Evolutionary conservation across 2,797 vertebrate genomes (phyloP).

Genomic region (Decapterus maruadsi): DNA sequence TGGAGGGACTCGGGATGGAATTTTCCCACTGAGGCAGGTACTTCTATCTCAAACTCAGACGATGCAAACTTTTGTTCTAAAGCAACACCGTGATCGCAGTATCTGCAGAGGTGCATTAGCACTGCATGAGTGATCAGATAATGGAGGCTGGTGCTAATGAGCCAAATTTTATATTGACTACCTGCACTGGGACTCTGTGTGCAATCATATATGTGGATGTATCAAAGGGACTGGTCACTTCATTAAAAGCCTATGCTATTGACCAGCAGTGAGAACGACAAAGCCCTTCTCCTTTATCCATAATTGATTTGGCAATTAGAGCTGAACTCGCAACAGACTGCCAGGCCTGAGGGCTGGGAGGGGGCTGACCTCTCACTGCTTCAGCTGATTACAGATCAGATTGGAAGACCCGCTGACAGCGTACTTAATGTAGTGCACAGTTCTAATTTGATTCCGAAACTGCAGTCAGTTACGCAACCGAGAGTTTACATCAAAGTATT

Average conservation of each 20-base stretch:
- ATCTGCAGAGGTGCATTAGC: conserved; percentile 43
- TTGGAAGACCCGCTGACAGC: conserved; percentile 30
- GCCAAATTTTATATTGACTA: conserved; percentile 61
- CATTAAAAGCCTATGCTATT: conserved; percentile 70
- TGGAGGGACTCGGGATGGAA: conserved; percentile 6
- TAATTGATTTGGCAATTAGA: conserved; percentile 75
- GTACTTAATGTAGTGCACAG: conserved; percentile 35
- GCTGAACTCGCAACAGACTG: conserved; percentile 55
- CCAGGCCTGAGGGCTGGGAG: conserved; percentile 30
- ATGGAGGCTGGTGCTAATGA: conserved; percentile 51
- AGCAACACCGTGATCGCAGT: conserved; percentile 22
- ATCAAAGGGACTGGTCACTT: conserved; percentile 60
- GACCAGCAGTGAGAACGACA: conserved; percentile 56
- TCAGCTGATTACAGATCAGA: conserved; percentile 64
- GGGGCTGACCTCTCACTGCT: conserved; percentile 46
- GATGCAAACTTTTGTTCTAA: conserved; percentile 43
- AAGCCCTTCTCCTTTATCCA: conserved; percentile 64
- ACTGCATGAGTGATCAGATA: conserved; percentile 45
- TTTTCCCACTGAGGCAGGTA: conserved; percentile 35
- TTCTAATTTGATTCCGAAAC: conserved; percentile 64
- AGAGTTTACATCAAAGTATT: conserved; percentile 76
- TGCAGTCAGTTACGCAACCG: conserved; percentile 62
- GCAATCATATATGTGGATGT: conserved; percentile 25
- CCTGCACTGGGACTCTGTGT: conserved; percentile 20
- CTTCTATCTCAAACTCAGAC: conserved; percentile 24